Evolutionary conservation across 2,797 vertebrate genomes (phyloP).

Genomic region (Arctocebus calabarensis): DNA sequence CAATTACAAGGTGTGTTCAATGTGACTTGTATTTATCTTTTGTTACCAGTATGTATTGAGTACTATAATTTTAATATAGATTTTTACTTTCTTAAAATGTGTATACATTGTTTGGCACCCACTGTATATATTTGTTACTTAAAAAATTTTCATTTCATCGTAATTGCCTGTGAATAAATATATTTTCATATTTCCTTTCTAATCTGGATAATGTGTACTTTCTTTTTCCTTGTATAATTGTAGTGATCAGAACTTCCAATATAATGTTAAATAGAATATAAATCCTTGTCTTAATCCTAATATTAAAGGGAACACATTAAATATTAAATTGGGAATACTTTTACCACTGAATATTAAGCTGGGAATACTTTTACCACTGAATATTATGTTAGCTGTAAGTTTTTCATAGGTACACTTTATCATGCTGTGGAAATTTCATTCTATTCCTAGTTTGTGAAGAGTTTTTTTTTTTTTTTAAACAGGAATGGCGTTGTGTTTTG

Average conservation of each 20-base stretch:
- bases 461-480: neutral
- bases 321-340: neutral
- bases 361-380: neutral
- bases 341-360: neutral
- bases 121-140: neutral
- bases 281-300: neutral
- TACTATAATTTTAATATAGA: too few species aligned
- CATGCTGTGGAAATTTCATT: slow-evolving; percentile 8
- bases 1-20: too few species aligned
- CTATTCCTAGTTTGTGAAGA: neutral
- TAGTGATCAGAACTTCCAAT: slow-evolving; percentile 13
- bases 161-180: slow-evolving; percentile 17
- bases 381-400: neutral
- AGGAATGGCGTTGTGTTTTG: neutral
- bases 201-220: neutral
- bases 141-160: slow-evolving; percentile 31
- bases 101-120: too few species aligned
- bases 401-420: neutral
- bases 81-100: too few species aligned
- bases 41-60: too few species aligned
- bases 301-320: neutral
- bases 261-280: neutral
- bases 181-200: slow-evolving; percentile 10
- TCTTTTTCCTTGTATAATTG: slow-evolving; percentile 52
- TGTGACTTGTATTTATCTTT: too few species aligned